phyloP scores from a whole-genome alignment of 2,888 invertebrate genomes.

The Lasioglossum oenotherae region DNA sequence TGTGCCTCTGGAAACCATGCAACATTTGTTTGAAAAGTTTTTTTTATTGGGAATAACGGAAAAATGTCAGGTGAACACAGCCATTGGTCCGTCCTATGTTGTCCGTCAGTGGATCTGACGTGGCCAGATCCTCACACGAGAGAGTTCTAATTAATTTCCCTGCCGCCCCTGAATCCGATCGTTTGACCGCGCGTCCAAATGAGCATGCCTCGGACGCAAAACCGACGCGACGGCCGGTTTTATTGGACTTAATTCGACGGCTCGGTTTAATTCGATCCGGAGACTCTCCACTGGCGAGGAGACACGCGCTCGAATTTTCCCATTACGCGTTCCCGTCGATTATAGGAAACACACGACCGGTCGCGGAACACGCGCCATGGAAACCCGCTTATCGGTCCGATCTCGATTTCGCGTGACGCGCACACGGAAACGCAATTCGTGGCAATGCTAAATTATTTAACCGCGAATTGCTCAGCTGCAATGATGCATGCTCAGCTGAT shows the following conservation, averaged over 20 bases:
- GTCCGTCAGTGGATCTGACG: conserved; percentile 1
- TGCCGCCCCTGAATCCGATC: conserved; percentile 40
- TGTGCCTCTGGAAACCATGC: too few relatives aligned
- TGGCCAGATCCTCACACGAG: conserved; percentile 8
- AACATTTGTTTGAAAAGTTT: background rate
- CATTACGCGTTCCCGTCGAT: background rate
- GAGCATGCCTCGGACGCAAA: conserved; percentile 41
- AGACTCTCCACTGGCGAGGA: conserved; percentile 24
- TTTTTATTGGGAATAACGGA: background rate
- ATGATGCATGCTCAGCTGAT: too few relatives aligned
- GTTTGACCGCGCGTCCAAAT: conserved; percentile 35
- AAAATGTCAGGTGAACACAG: background rate
- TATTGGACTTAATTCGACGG: conserved; percentile 67
- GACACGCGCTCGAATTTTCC: background rate
- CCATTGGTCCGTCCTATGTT: background rate
- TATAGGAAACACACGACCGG: background rate
- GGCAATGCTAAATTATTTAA: background rate
- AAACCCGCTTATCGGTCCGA: background rate
- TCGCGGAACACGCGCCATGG: background rate
- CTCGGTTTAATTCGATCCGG: conserved; percentile 55
- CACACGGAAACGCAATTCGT: background rate
- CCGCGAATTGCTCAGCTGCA: background rate
- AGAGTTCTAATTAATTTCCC: conserved; percentile 51
- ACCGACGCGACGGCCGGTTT: conserved; percentile 38
- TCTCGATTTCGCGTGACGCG: background rate